Evolutionary conservation across 2,113 vertebrate species (phyloP).

Genomic region (Pteruthius melanotis): DNA sequence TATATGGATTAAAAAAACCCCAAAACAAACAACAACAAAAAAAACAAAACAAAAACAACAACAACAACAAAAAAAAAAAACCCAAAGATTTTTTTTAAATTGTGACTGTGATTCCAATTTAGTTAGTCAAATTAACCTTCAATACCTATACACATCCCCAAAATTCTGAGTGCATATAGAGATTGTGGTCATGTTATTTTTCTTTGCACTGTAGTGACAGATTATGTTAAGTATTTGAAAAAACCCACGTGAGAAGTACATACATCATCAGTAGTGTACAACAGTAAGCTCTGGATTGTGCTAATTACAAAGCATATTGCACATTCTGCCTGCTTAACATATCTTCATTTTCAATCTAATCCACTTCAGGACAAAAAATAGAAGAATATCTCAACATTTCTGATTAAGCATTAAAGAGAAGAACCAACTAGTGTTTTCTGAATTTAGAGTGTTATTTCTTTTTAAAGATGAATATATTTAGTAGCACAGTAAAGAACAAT

Average conservation of each 20-base stretch:
- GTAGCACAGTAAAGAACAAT: slow-evolving; percentile 12
- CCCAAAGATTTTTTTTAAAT: background rate
- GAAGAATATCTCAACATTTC: slow-evolving; percentile 3
- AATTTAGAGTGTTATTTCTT: background rate
- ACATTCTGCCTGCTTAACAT: background rate
- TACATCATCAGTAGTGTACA: background rate
- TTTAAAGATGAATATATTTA: slow-evolving; percentile 4
- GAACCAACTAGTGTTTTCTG: background rate
- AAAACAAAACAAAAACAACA: too few species aligned
- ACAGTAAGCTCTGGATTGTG: background rate
- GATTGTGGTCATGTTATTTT: background rate
- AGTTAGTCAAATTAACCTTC: background rate
- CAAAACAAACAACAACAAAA: too few species aligned
- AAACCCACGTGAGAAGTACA: background rate
- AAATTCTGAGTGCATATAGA: background rate
- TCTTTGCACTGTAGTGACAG: background rate
- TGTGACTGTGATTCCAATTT: background rate
- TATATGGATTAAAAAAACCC: background rate
- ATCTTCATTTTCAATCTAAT: background rate
- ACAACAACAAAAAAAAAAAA: too few species aligned
- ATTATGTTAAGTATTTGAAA: background rate
- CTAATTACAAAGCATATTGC: background rate
- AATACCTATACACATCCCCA: background rate
- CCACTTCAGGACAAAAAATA: background rate
- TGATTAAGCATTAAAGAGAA: slow-evolving; percentile 25